Percentiles rank a stretch among this genome's conserved stretches.
phyloP scores from a whole-genome alignment of 2,113 vertebrate genomes.

The Nothobranchius kuhntae region DNA sequence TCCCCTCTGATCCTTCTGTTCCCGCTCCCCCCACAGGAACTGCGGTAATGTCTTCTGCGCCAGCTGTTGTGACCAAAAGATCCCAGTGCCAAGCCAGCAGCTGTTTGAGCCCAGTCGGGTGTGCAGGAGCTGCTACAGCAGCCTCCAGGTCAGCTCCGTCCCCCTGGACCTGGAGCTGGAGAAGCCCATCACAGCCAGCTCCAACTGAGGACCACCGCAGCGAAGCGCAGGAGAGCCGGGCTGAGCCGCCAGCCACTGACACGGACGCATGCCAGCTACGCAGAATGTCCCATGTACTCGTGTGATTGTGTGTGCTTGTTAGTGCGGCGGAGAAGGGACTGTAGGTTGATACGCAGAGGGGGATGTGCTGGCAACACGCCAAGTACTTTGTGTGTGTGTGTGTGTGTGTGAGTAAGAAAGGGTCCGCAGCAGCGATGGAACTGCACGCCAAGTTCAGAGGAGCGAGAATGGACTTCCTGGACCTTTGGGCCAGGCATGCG shows the following conservation, averaged over 20 bases:
- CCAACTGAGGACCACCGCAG: slow-evolving; percentile 80
- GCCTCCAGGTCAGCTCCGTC: slow-evolving; percentile 81
- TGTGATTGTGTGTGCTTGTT: slow-evolving; percentile 18
- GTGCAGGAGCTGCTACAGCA: slow-evolving; percentile 92
- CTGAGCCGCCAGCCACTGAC: slow-evolving; percentile 21
- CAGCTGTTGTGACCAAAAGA: slow-evolving; percentile 98
- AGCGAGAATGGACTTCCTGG: slow-evolving; percentile 49
- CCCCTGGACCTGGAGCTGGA: slow-evolving; percentile 90
- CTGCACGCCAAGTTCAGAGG: slow-evolving; percentile 17
- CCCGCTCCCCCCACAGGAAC: slow-evolving; percentile 81
- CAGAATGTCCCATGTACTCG: slow-evolving; percentile 59
- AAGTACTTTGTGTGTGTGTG: slow-evolving; percentile 37
- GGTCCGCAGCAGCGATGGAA: slow-evolving; percentile 34
- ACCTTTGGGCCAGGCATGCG: slow-evolving; percentile 32
- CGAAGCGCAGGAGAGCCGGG: not conserved
- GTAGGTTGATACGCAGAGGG: slow-evolving; percentile 44
- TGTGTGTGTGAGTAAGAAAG: slow-evolving; percentile 15
- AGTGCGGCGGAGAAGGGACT: slow-evolving; percentile 30
- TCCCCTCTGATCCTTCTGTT: slow-evolving; percentile 17
- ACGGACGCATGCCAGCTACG: slow-evolving; percentile 33
- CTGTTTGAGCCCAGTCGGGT: slow-evolving; percentile 95
- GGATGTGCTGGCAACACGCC: slow-evolving; percentile 22
- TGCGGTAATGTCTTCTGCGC: slow-evolving; percentile 98
- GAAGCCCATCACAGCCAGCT: slow-evolving; percentile 91
- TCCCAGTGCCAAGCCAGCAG: slow-evolving; percentile 97